Percentiles rank a stretch among this genome's conserved stretches.
phyloP scores from a whole-genome alignment of 2,113 vertebrate species.

The Caloenas nicobarica region DNA sequence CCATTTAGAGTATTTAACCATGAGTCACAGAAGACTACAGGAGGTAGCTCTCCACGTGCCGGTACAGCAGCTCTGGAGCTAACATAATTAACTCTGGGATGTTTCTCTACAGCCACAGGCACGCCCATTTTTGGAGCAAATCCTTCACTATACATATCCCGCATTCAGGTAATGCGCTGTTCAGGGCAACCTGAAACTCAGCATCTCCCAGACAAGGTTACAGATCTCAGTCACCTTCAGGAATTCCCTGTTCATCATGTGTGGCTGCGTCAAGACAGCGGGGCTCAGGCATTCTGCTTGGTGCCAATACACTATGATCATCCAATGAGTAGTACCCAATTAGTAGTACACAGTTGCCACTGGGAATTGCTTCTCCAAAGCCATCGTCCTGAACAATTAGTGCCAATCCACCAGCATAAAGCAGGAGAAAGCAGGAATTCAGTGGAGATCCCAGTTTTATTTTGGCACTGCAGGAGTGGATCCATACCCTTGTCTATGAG shows the following conservation, averaged over 20 bases:
- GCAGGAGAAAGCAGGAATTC: neutral
- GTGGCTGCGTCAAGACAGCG: neutral
- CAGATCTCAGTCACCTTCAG: neutral
- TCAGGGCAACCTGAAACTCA: neutral
- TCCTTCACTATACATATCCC: neutral
- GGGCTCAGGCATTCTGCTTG: neutral
- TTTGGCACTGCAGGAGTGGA: neutral
- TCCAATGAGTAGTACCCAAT: neutral
- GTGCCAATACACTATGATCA: neutral
- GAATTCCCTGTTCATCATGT: neutral
- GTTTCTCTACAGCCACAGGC: neutral
- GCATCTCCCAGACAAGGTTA: neutral
- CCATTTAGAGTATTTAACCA: neutral
- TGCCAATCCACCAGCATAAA: neutral
- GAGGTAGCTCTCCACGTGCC: neutral
- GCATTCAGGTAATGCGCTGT: rapidly evolving
- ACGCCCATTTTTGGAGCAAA: neutral
- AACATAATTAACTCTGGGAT: neutral
- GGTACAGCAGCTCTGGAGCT: neutral
- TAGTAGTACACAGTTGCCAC: neutral
- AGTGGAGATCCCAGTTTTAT: neutral
- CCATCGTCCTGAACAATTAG: neutral
- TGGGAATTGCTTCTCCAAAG: neutral
- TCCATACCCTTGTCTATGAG: neutral
- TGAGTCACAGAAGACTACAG: neutral